Evolutionary conservation across 2,888 invertebrate species (phyloP).

Genomic region (Drosophila setosimentum): DNA sequence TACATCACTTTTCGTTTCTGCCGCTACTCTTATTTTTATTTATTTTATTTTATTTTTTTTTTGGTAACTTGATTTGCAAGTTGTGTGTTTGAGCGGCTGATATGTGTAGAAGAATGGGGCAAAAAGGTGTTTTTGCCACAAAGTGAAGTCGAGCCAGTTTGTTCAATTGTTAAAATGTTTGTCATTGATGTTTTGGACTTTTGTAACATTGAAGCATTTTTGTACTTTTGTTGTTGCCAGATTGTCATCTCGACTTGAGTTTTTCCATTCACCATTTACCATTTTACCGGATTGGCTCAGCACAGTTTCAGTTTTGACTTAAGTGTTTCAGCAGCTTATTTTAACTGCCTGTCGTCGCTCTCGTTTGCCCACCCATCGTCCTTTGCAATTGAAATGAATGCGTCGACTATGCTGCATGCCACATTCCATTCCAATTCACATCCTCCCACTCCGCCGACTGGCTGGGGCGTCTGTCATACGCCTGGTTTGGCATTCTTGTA

Average conservation of each 20-base stretch:
- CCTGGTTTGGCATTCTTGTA: slow-evolving; percentile 62
- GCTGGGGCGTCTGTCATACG: slow-evolving; percentile 43
- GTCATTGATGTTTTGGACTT: slow-evolving; percentile 68
- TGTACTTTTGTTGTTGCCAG: slow-evolving; percentile 8
- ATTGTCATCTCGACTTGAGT: slow-evolving; percentile 60
- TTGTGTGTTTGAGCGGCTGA: slow-evolving; percentile 45
- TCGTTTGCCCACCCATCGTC: background rate
- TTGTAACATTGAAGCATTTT: slow-evolving; percentile 58
- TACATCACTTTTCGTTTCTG: background rate
- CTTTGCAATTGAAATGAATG: slow-evolving; percentile 56
- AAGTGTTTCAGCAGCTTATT: slow-evolving; percentile 59
- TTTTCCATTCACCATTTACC: slow-evolving; percentile 32
- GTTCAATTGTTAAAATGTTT: slow-evolving; percentile 70
- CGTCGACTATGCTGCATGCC: slow-evolving; percentile 40
- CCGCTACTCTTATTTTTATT: background rate
- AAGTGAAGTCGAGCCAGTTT: slow-evolving; percentile 42
- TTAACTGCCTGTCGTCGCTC: slow-evolving; percentile 44
- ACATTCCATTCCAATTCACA: slow-evolving; percentile 37
- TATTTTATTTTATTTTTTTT: slow-evolving; percentile 4
- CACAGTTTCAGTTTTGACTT: slow-evolving; percentile 54
- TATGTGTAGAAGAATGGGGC: slow-evolving; percentile 16
- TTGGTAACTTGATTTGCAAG: slow-evolving; percentile 77
- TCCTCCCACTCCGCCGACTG: slow-evolving; percentile 1
- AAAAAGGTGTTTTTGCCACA: slow-evolving; percentile 38
- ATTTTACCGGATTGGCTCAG: slow-evolving; percentile 20